phyloP scores from a whole-genome alignment of 2,113 vertebrate species.

The Onychorhynchus coronatus region DNA sequence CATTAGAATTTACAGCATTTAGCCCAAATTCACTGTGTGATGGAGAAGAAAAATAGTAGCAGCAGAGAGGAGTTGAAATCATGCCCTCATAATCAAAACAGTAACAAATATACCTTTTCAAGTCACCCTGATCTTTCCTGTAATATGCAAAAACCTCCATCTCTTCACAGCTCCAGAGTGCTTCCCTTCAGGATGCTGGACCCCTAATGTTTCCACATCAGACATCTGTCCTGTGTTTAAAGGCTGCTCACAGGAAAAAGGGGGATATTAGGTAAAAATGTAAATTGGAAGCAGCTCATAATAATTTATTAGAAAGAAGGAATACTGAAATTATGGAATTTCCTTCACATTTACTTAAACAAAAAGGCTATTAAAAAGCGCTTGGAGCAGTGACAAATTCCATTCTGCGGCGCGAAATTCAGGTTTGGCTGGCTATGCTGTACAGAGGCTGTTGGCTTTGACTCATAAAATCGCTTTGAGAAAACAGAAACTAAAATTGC shows the following conservation, averaged over 20 bases:
- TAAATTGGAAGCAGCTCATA: not conserved
- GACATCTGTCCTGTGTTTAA: not conserved
- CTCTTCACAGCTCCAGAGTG: not conserved
- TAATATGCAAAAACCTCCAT: not conserved
- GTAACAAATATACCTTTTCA: not conserved
- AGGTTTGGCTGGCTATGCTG: slow-evolving; percentile 13
- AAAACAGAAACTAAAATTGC: slow-evolving; percentile 45
- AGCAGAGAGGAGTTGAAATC: not conserved
- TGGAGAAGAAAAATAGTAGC: not conserved
- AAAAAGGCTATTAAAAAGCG: slow-evolving; percentile 19
- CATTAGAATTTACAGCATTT: not conserved
- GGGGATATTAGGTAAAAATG: not conserved
- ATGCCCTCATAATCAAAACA: not conserved
- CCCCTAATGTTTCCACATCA: not conserved
- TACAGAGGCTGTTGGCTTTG: not conserved
- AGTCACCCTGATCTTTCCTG: not conserved
- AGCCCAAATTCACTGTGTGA: not conserved
- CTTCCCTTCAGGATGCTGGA: not conserved
- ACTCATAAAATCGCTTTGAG: slow-evolving; percentile 19
- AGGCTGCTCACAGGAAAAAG: not conserved
- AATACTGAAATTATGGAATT: not conserved
- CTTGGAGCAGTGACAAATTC: slow-evolving; percentile 11
- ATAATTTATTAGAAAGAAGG: not conserved
- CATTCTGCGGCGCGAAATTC: not conserved
- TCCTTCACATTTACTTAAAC: slow-evolving; percentile 13